A percentile compares a stretch with the other conserved stretches of the same genome.
Conservation (phyloP, 2,113 vertebrate genomes). For the Pygoscelis antarcticus region DNA sequence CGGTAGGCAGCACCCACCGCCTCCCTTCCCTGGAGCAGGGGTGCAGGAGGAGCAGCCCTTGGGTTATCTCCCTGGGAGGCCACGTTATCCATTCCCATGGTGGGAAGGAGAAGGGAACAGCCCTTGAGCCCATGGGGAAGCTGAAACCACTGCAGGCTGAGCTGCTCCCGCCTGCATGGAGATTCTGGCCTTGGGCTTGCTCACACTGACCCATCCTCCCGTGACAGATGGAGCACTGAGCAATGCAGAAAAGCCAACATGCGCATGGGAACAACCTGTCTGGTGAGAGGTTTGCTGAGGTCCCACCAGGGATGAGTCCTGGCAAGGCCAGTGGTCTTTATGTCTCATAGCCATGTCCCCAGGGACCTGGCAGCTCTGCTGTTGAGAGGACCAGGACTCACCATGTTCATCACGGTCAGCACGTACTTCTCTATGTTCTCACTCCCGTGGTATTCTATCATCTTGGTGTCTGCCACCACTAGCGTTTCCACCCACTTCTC, state of each 20-base stretch:
- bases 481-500: constrained; percentile 98
- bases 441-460: constrained; percentile 91
- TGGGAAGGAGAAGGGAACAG: background rate
- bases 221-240: accelerated
- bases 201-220: accelerated
- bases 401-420: constrained; percentile 97
- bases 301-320: background rate
- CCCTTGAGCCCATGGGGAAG: background rate
- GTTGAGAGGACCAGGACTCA: constrained; percentile 61
- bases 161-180: background rate
- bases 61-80: background rate
- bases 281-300: background rate
- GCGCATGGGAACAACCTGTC: background rate
- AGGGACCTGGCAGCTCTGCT: background rate
- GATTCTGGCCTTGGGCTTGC: background rate
- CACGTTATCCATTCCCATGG: accelerated
- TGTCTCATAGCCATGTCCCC: accelerated
- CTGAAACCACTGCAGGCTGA: background rate
- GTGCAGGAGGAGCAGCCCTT: background rate
- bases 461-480: constrained; percentile 94
- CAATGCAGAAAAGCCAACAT: accelerated
- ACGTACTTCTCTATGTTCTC: constrained; percentile 86
- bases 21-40: background rate
- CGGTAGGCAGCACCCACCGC: background rate
- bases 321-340: background rate